Evolutionary conservation across 1,140 invertebrate genomes (phyloP), one percentile per base, ranked within the genome.

Genomic region (Tribolium madens): DNA sequence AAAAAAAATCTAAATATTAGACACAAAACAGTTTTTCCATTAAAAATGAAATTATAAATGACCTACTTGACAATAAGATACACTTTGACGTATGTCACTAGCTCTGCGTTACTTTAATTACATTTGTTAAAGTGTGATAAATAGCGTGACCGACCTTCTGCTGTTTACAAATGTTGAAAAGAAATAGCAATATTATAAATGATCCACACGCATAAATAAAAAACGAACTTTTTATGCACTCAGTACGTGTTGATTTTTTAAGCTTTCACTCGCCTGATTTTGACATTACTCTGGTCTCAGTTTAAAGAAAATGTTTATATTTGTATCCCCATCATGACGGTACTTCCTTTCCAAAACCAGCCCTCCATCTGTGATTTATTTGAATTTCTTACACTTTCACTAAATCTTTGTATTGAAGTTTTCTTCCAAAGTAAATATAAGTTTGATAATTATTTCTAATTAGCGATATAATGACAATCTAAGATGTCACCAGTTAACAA

Each of bases 201-300:
- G n/a, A n/a, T n/a, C n/a, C n/a, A n/a, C n/a, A n/a, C n/a, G n/a
- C n/a, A n/a, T n/a, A n/a, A n/a, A n/a, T n/a, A n/a, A n/a, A n/a
- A n/a, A n/a, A n/a, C n/a, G n/a, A n/a, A n/a, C n/a, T n/a, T n/a
- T 3, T 1, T 12, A 13, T 52, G 50, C 50, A 52, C 50, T 21
- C 5, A 26, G 53, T 26, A 33, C 57, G 57, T 64, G 57, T 33
- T 21, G 57, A 33, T 64, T 64, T 64, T 64, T 64, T 31, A 15
- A 12, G 57, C 57, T 64, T 64, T 64, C 57, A 64, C 57, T 64
- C 57, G 57, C 57, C 33, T 64, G 57, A 64, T 64, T 64, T 64
- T 64, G 57, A 26, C 57, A 33, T 33, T 26, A 31, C 21, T 64
- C 57, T 64, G 57, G 9, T 64, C 26, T 2, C 18, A 2, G 26